Conservation (phyloP, 1,140 invertebrate genomes). For the Leptinotarsa defecta region DNA sequence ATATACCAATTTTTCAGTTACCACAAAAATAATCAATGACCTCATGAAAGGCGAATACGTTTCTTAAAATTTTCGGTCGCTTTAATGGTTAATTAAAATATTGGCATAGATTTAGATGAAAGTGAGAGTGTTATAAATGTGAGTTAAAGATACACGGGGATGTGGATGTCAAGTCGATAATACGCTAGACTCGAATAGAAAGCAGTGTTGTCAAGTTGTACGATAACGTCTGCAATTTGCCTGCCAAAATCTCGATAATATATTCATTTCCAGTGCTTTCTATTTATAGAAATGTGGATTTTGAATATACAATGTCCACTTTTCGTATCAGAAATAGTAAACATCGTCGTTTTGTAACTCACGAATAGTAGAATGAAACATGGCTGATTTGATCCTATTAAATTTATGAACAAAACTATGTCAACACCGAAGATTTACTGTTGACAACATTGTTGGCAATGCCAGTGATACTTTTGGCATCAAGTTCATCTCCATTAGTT, state of each 20-base stretch:
- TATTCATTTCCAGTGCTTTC: no score
- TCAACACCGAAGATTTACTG: not conserved
- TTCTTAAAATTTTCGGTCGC: constrained; percentile 10
- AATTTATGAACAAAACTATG: not conserved
- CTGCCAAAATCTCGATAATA: no score
- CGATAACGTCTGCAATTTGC: no score
- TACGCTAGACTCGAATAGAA: constrained; percentile 6
- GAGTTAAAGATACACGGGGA: constrained; percentile 1
- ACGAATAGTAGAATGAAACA: no score
- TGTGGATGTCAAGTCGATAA: not conserved
- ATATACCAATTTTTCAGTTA: not conserved
- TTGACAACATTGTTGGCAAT: not conserved
- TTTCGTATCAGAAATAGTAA: no score
- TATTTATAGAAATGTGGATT: no score
- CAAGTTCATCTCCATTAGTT: not conserved
- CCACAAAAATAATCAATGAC: constrained; percentile 15
- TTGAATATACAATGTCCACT: no score
- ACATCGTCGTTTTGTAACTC: no score
- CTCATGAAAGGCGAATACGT: constrained; percentile 7
- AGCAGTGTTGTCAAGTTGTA: not conserved
- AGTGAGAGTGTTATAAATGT: constrained; percentile 20
- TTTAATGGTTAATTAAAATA: constrained; percentile 26
- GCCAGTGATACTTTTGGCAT: not conserved
- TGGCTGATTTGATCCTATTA: no score
- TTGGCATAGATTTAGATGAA: constrained; percentile 23